These are phyloP conservation scores for Amblyjoppa fuscipennis DNA, from an alignment of 2,888 invertebrate species.

Conservation along the genomic window DNA sequence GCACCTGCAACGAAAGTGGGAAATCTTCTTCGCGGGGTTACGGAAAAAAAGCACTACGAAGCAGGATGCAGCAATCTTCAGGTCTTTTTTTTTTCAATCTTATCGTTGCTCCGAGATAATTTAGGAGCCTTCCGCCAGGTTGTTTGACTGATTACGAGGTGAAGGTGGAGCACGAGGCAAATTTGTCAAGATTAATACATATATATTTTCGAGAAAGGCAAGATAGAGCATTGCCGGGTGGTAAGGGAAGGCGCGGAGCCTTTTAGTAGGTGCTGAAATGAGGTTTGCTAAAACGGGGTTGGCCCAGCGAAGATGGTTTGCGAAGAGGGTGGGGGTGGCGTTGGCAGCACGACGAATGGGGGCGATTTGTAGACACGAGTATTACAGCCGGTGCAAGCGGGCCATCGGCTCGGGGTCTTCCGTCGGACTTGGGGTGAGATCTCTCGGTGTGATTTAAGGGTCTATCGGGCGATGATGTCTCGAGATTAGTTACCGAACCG, in stretches of 20 bases:
- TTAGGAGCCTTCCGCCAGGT: not conserved
- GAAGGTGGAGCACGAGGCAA: slow-evolving; percentile 26
- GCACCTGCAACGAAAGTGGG: not conserved
- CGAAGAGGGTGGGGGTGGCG: slow-evolving; percentile 65
- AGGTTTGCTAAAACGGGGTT: slow-evolving; percentile 36
- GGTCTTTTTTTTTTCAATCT: too few relatives aligned
- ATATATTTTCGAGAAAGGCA: slow-evolving; percentile 9
- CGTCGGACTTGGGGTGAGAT: slow-evolving; percentile 67
- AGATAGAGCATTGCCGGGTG: too few relatives aligned
- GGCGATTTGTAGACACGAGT: slow-evolving; percentile 80
- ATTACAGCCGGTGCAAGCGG: slow-evolving; percentile 73
- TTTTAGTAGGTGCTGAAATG: slow-evolving; percentile 39
- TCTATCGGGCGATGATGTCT: slow-evolving; percentile 81
- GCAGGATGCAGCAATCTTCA: not conserved
- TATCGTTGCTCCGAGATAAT: not conserved
- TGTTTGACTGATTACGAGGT: slow-evolving; percentile 30
- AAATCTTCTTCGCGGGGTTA: not conserved
- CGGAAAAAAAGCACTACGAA: not conserved
- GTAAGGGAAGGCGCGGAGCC: not conserved
- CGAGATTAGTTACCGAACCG: slow-evolving; percentile 79
- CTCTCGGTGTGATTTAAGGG: slow-evolving; percentile 78
- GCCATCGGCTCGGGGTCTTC: slow-evolving; percentile 49
- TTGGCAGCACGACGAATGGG: slow-evolving; percentile 80
- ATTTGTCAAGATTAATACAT: slow-evolving; percentile 48
- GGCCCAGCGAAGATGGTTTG: slow-evolving; percentile 48